These are phyloP conservation scores for Pseudonaja textilis DNA, from an alignment of 2,113 vertebrate genomes.

Conservation along the genomic window DNA sequence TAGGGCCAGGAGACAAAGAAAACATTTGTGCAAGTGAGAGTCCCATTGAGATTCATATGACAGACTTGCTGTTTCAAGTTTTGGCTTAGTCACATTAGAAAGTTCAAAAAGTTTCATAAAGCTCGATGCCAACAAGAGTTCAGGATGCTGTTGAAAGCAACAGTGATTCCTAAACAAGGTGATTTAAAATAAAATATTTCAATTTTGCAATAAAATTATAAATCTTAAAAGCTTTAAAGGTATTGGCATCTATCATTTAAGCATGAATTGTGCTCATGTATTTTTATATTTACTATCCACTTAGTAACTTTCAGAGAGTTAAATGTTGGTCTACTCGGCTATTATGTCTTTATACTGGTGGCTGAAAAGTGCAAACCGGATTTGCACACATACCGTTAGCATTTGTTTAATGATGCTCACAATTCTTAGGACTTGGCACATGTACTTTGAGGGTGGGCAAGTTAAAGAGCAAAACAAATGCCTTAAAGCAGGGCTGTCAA, in stretches of 20 bases:
- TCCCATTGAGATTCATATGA: constrained; percentile 46
- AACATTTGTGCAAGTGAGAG: constrained; percentile 30
- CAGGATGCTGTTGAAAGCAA: not conserved
- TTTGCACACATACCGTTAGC: not conserved
- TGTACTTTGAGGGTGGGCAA: not conserved
- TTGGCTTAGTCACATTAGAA: not conserved
- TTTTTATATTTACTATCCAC: not conserved
- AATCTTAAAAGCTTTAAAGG: not conserved
- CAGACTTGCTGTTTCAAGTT: not conserved
- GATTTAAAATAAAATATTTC: not conserved
- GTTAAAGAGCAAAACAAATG: not conserved
- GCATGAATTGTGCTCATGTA: not conserved
- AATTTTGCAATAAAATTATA: not conserved
- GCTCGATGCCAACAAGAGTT: not conserved
- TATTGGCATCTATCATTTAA: not conserved
- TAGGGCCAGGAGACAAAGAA: not conserved
- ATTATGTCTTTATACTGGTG: not conserved
- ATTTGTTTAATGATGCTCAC: not conserved
- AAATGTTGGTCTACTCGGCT: not conserved
- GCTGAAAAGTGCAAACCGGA: not conserved
- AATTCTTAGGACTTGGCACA: not conserved
- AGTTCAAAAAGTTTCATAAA: not conserved
- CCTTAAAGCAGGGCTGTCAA: not conserved
- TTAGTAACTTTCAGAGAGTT: not conserved
- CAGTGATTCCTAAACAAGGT: not conserved